Evolutionary conservation across 1,140 invertebrate species (phyloP), one percentile per base, ranked within the genome.

Genomic region (Phymastichus coffea): DNA sequence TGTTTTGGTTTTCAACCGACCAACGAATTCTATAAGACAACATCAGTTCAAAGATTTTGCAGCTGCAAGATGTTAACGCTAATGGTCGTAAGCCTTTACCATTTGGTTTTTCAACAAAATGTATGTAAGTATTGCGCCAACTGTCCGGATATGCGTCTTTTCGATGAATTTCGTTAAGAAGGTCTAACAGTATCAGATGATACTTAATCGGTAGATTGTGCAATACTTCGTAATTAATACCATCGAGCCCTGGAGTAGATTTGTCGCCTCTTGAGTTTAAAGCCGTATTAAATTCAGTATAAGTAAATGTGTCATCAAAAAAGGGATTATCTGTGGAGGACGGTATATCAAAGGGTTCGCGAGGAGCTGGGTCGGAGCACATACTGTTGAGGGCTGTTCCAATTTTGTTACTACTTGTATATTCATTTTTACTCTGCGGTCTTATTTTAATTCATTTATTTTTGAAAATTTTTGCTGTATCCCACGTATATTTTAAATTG

Each of bases 21-120:
- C 41, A 56, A 4, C 38, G 20, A 1, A 67, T 15, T 60, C 62
- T 46, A 4, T 41, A 38, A 10, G 55, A 40, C 10, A 63, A 1
- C 10, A 63, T 61, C 46, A 40, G 55, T 37, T 63, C 58, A 25
- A 66, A 56, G 2, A 63, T 17, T 54, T 66, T 66, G 15, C 41
- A 41, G 7, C 60, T 14, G 9, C 25, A 43, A 40, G 44, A 59
- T 0, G 60, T 54, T 15, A 65, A 22, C 1, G 56, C 44, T 30
- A 63, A 53, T 12, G 60, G 60, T 26, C 64, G 52, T 0, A 43
- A 47, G 8, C 38, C 48, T 52, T 57, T 52, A 19, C 49, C 43
- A 33, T 46, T 35, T 17, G 52, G 38, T 57, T 59, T 65, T n/a
- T 41, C 40, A 12, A 62, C 55, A 9, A 61, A 54, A 14, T 48